Conservation (phyloP, 1,140 invertebrate species). For the Nilaparvata lugens region DNA sequence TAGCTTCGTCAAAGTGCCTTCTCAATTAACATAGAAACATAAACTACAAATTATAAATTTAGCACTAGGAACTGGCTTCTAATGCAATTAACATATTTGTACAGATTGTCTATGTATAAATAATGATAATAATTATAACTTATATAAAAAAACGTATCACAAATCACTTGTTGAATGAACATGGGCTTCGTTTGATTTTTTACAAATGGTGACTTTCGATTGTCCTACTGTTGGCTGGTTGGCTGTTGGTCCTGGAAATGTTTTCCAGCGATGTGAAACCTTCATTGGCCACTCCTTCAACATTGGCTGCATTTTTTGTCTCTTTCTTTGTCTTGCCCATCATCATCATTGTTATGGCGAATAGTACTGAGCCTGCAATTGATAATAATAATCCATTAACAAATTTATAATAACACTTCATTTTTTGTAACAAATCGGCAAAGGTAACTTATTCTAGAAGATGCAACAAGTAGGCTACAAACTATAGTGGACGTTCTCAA, state of each 20-base stretch:
- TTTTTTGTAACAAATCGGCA: too few relatives aligned
- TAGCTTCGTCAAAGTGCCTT: too few relatives aligned
- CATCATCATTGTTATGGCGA: slow-evolving; percentile 25
- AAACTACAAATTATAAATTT: too few relatives aligned
- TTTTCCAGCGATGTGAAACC: slow-evolving; percentile 24
- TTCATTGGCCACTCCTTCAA: slow-evolving; percentile 28
- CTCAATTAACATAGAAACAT: too few relatives aligned
- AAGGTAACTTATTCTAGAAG: too few relatives aligned
- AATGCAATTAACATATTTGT: too few relatives aligned
- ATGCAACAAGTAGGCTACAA: too few relatives aligned
- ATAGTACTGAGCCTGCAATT: slow-evolving; percentile 28
- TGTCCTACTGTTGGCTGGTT: slow-evolving; percentile 7
- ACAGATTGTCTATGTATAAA: too few relatives aligned
- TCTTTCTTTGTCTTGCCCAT: slow-evolving; percentile 23
- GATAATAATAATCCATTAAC: not conserved
- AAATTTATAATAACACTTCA: too few relatives aligned
- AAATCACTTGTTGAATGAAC: not conserved
- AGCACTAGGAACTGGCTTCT: too few relatives aligned
- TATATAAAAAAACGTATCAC: not conserved
- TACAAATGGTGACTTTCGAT: slow-evolving; percentile 24
- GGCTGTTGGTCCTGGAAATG: slow-evolving; percentile 9
- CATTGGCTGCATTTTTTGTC: slow-evolving; percentile 14
- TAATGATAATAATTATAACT: not conserved
- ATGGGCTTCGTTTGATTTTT: not conserved
- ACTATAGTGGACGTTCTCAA: not conserved